phyloP scores from a whole-genome alignment of 2,888 invertebrate genomes.

The Rhopalosiphum nymphaeae region DNA sequence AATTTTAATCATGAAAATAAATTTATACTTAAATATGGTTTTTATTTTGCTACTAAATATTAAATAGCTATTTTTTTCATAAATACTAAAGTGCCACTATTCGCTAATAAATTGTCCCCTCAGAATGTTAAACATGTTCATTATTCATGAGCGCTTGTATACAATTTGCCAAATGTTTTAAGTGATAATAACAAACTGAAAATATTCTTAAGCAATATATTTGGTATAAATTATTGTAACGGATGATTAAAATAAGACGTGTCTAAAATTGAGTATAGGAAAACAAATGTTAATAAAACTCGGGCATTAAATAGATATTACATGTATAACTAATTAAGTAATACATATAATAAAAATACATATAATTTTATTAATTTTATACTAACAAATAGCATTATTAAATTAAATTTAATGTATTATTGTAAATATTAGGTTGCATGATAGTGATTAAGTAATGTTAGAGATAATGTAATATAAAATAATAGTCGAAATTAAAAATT shows the following conservation, averaged over 20 bases:
- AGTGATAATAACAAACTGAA: background rate
- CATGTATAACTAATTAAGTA: background rate
- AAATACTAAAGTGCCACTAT: background rate
- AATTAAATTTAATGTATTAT: background rate
- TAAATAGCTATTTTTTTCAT: background rate
- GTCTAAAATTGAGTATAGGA: background rate
- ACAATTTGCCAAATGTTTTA: background rate
- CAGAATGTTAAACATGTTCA: background rate
- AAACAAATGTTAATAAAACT: background rate
- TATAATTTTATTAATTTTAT: background rate
- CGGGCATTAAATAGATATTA: background rate
- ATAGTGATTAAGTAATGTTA: background rate
- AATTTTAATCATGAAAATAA: background rate
- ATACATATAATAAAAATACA: background rate
- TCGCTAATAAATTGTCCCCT: background rate
- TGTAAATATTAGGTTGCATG: background rate
- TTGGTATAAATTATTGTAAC: too few relatives aligned
- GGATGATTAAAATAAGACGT: background rate
- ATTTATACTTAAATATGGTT: background rate
- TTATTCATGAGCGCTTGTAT: background rate
- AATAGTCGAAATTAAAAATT: background rate
- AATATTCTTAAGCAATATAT: background rate
- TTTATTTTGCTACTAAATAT: background rate
- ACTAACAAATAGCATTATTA: background rate
- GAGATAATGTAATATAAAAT: background rate